Conservation (phyloP, 2,113 vertebrate genomes). For the Caracal caracal region DNA sequence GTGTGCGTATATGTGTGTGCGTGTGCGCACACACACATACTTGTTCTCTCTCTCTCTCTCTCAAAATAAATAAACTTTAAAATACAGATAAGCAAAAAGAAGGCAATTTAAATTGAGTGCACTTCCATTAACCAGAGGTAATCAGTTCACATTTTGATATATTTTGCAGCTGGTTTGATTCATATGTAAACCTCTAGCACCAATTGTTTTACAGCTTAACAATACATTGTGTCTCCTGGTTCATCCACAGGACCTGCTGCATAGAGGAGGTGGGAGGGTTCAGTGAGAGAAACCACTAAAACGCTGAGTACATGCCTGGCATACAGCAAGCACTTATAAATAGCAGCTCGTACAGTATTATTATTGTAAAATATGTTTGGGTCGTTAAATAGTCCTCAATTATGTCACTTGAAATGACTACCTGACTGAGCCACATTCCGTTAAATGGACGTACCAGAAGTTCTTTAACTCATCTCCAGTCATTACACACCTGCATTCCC, state of each 20-base stretch:
- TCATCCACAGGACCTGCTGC: not conserved
- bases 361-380: not conserved
- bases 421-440: not conserved
- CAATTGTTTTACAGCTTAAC: not conserved
- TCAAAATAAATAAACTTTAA: not conserved
- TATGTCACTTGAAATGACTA: not conserved
- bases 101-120: not conserved
- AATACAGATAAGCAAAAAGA: constrained; percentile 40
- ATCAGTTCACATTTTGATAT: not conserved
- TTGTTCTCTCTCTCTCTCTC: no score
- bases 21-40: no score
- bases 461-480: not conserved
- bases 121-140: not conserved
- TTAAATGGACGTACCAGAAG: not conserved
- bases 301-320: not conserved
- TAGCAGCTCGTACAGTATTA: not conserved
- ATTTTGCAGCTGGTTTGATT: not conserved
- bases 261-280: not conserved
- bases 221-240: not conserved
- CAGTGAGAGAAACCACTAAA: not conserved
- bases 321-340: not conserved
- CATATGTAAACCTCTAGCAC: not conserved
- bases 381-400: not conserved
- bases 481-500: not conserved
- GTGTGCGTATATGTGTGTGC: no score